phyloP scores from a whole-genome alignment of 1,140 invertebrate genomes.

The Trachymyrmex septentrionalis region DNA sequence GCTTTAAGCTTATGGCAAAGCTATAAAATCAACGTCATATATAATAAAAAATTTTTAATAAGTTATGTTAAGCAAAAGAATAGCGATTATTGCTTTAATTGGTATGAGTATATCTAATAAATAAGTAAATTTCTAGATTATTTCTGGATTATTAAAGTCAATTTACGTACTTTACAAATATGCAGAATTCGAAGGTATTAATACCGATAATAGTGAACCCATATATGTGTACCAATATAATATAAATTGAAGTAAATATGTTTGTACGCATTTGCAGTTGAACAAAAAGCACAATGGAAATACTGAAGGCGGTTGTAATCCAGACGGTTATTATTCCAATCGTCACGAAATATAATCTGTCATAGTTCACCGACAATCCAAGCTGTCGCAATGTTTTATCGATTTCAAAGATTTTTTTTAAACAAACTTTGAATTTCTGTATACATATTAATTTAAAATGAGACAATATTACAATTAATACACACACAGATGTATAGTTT shows the following conservation, averaged over 20 bases:
- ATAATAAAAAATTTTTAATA: not conserved
- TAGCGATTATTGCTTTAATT: not conserved
- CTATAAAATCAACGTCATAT: not conserved
- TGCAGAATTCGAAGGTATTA: slow-evolving; percentile 23
- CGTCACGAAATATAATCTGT: not conserved
- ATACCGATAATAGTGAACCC: not conserved
- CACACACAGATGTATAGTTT: not conserved
- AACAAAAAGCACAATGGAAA: not conserved
- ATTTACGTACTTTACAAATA: slow-evolving; percentile 25
- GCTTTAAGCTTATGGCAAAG: too few relatives aligned
- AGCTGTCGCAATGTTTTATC: slow-evolving; percentile 57
- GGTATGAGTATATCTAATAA: not conserved
- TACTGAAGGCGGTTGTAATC: not conserved
- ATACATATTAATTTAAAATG: not conserved
- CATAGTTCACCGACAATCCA: not conserved
- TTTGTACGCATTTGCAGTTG: not conserved
- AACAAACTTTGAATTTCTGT: slow-evolving; percentile 3
- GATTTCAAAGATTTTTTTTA: slow-evolving; percentile 11
- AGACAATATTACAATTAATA: too few relatives aligned
- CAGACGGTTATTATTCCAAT: not conserved
- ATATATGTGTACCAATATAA: not conserved
- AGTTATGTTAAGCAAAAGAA: not conserved
- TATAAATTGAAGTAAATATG: not conserved
- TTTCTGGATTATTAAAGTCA: not conserved
- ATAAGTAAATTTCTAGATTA: not conserved